Percentiles rank a stretch among this genome's conserved stretches.
Evolutionary conservation across 2,888 invertebrate species (phyloP).

Genomic region (Chalcis sispes): DNA sequence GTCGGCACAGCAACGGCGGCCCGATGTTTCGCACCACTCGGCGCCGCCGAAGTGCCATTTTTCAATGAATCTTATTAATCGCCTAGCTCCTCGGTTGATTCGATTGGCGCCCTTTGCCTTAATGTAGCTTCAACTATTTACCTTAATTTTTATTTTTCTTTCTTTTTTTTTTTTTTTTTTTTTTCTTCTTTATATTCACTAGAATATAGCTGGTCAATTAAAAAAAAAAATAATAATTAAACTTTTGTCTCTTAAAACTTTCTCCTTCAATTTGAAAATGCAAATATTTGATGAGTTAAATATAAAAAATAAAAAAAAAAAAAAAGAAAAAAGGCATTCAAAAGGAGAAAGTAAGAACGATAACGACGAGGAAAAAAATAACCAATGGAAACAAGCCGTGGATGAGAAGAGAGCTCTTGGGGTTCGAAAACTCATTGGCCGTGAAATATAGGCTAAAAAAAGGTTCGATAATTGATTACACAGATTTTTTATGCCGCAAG

Average conservation of each 20-base stretch:
- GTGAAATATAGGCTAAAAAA: slow-evolving; percentile 74
- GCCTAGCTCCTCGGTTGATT: too few species aligned
- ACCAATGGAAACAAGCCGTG: slow-evolving; percentile 32
- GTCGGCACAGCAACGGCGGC: not conserved
- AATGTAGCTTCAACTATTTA: too few species aligned
- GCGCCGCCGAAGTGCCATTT: slow-evolving; percentile 21
- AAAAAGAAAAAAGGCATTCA: too few species aligned
- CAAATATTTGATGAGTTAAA: slow-evolving; percentile 70
- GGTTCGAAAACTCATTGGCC: slow-evolving; percentile 71
- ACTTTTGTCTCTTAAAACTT: not conserved
- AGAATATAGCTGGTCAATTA: too few species aligned
- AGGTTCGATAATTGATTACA: slow-evolving; percentile 75
- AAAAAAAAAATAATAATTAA: not conserved
- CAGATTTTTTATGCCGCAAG: slow-evolving; percentile 75
- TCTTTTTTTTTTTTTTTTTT: too few species aligned
- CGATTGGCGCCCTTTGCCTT: not conserved
- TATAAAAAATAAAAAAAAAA: too few species aligned
- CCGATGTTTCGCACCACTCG: slow-evolving; percentile 3
- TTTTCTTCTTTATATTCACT: too few species aligned
- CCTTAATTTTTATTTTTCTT: too few species aligned
- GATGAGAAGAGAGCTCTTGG: slow-evolving; percentile 58
- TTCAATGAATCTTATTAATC: too few species aligned
- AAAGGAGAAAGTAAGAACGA: slow-evolving; percentile 56
- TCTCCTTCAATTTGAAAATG: slow-evolving; percentile 42
- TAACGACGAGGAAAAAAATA: slow-evolving; percentile 59